Base-by-base conservation (phyloP, 2,888 invertebrate genomes). In the Zaprionus obscuricornis region DNA sequence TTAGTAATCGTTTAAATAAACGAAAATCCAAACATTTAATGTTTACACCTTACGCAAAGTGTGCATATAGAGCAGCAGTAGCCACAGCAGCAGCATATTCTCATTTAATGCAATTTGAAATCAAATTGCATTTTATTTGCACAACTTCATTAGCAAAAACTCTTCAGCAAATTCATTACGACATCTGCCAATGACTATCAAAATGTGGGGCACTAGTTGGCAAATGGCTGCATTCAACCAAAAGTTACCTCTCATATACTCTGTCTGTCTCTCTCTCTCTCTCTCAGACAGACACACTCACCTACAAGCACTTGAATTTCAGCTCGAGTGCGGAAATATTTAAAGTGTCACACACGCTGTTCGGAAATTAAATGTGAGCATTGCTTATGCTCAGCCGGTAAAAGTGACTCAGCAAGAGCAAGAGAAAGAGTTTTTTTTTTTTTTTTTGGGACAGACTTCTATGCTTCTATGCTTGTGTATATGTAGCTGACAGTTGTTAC, bases 261-360 rank as follows among this genome's bases (percentile, higher is more conserved):
- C 55, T 39, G 29, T 6, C 39, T 22, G 20, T 3, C 2, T 0
- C 18, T 45, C 56, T 46, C 24, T 33, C 45, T 43, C 33, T 52
- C 42, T 42, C 47, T 7, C 18, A 43, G 11, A 39, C 17, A 24
- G 40, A 50, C 18, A 46, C 58, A 62, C 39, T 39, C 55, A 71
- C 54, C 56, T 54, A 33, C 42, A 22, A 24, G 20, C 55, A 45
- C 70, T 52, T 29, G 64, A 69, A 63, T 70, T 83, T 62, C 62
- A 62, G 56, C 50, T 74, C 56, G 69, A 86, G 79, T 74, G 72
- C 86, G 86, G 85, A 84, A 86, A 85, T 85, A 82, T 85, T 86
- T 86, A 82, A 85, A 85, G 79, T 66, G 74, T 73, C 79, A 76
- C 70, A 82, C 58, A 85, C 66, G 85, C 73, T 73, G 63, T 66